Evolutionary conservation across 37 sponge, comb jelly and placozoan species (phyloP).

Genomic region (Haliclona indistincta): DNA sequence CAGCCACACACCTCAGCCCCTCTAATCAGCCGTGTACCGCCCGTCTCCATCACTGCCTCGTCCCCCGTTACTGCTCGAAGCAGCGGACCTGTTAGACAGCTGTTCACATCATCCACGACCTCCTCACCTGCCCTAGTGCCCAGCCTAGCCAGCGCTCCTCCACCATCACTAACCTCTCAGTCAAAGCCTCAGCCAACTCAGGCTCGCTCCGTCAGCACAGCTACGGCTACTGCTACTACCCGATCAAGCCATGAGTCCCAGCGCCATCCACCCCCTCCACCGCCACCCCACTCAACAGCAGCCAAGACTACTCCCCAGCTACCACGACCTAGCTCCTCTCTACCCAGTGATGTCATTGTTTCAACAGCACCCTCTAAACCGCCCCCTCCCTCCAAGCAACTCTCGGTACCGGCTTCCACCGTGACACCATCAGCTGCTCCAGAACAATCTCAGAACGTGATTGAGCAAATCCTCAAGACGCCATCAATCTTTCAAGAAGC

Average conservation of each 20-base stretch:
- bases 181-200: too few relatives aligned
- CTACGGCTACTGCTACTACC: too few relatives aligned
- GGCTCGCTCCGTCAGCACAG: not conserved
- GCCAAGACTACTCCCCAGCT: conserved; percentile 2
- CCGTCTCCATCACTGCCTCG: not conserved
- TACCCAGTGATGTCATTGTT: too few relatives aligned
- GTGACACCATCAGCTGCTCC: not conserved
- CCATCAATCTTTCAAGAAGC: conserved; percentile 68
- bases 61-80: not conserved
- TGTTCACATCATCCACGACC: conserved; percentile 10
- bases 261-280: too few relatives aligned
- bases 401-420: not conserved
- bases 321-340: too few relatives aligned
- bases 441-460: conserved; percentile 27
- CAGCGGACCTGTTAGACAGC: conserved; percentile 8
- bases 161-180: not conserved
- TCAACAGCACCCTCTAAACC: not conserved
- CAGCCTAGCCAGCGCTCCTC: not conserved
- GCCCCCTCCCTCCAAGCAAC: not conserved
- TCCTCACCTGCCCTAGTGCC: too few relatives aligned
- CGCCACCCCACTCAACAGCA: conserved; percentile 9
- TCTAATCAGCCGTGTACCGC: too few relatives aligned
- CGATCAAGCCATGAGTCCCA: too few relatives aligned
- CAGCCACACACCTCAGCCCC: not conserved
- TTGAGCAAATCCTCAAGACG: conserved; percentile 70